Evolutionary conservation across 2,888 invertebrate genomes (phyloP).

Genomic region (Heliconius sara): DNA sequence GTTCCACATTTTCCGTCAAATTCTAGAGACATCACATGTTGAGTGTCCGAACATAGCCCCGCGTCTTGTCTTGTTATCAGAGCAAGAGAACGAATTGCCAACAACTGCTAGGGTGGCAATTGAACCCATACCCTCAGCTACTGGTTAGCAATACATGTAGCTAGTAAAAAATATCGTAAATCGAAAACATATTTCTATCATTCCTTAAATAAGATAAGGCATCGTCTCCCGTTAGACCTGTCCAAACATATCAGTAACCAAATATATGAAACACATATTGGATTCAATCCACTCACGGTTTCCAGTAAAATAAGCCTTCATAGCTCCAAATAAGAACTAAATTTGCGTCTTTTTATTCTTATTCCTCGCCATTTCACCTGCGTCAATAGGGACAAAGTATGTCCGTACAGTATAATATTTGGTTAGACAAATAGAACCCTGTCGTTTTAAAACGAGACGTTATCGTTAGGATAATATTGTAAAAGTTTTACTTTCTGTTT

Average conservation of each 20-base stretch:
- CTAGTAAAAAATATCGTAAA: constrained; percentile 6
- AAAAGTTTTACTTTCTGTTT: constrained; percentile 7
- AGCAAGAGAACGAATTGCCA: not conserved
- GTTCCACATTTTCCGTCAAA: not conserved
- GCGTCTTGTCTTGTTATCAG: not conserved
- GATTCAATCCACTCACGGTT: not conserved
- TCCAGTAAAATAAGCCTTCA: constrained; percentile 22
- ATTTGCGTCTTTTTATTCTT: constrained; percentile 37
- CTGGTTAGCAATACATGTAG: not conserved
- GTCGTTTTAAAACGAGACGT: constrained; percentile 18
- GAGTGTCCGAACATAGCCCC: not conserved
- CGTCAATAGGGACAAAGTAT: constrained; percentile 50
- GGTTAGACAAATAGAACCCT: constrained; percentile 35
- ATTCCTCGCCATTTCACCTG: constrained; percentile 55
- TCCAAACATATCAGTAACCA: constrained; percentile 37
- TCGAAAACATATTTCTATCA: constrained; percentile 33
- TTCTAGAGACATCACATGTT: not conserved
- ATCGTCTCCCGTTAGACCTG: constrained; percentile 56
- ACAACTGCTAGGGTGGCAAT: not conserved
- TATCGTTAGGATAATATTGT: constrained; percentile 20
- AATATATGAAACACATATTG: constrained; percentile 20
- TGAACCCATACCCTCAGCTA: not conserved
- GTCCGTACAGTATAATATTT: constrained; percentile 22
- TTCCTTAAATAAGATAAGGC: constrained; percentile 50
- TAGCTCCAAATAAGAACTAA: not conserved